Evolutionary conservation across 2,888 invertebrate species (phyloP).

Genomic region (Drosophila leonis): DNA sequence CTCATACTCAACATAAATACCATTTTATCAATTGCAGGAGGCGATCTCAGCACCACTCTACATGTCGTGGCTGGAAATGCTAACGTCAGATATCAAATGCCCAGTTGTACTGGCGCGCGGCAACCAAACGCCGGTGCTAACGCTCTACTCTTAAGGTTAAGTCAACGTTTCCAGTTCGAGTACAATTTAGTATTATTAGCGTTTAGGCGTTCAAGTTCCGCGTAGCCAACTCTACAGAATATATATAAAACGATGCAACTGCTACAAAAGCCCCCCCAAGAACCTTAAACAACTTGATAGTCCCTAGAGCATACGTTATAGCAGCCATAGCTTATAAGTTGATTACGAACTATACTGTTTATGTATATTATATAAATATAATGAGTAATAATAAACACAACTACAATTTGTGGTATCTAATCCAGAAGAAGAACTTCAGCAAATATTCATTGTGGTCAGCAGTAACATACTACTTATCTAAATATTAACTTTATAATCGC

Average conservation of each 20-base stretch:
- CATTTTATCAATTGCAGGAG: slow-evolving; percentile 86
- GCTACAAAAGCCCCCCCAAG: background rate
- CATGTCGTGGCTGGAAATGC: slow-evolving; percentile 97
- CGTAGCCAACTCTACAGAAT: slow-evolving; percentile 34
- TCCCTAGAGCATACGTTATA: slow-evolving; percentile 58
- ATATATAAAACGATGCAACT: slow-evolving; percentile 37
- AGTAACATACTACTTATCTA: slow-evolving; percentile 35
- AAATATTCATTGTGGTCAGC: slow-evolving; percentile 42
- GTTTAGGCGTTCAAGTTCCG: slow-evolving; percentile 72
- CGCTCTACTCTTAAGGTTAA: slow-evolving; percentile 92
- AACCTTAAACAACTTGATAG: slow-evolving; percentile 54
- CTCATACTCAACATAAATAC: background rate
- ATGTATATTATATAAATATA: slow-evolving; percentile 50
- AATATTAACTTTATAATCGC: slow-evolving; percentile 21
- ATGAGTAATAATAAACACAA: slow-evolving; percentile 44
- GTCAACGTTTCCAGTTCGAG: slow-evolving; percentile 67
- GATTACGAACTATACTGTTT: slow-evolving; percentile 52
- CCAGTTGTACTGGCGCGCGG: slow-evolving; percentile 94
- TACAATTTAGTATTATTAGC: slow-evolving; percentile 81
- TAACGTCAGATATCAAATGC: slow-evolving; percentile 93
- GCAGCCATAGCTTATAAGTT: slow-evolving; percentile 61
- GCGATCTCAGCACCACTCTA: slow-evolving; percentile 96
- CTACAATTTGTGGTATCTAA: slow-evolving; percentile 38
- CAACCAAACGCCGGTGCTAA: slow-evolving; percentile 95
- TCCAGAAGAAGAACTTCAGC: slow-evolving; percentile 40